phyloP scores from a whole-genome alignment of 30 jellyfish, hydroid and myxozoan species.

The Phacellophora camtschatica region DNA sequence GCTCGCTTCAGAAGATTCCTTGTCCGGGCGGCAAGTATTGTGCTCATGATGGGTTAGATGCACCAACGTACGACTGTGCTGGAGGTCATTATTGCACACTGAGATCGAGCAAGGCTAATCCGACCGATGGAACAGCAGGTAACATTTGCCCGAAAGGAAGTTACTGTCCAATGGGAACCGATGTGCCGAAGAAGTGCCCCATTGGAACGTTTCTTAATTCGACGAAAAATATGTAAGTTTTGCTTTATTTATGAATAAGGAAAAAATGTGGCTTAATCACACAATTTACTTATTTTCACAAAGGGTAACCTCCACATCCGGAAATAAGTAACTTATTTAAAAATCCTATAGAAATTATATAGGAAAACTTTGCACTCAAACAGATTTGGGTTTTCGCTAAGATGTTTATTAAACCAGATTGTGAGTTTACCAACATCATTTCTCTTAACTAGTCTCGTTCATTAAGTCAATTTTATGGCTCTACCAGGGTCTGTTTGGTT shows the following conservation, averaged over 20 bases:
- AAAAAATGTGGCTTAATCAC: not conserved
- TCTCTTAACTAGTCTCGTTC: no score
- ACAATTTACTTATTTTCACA: not conserved
- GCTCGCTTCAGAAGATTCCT: constrained; percentile 66
- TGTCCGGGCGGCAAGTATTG: constrained; percentile 92
- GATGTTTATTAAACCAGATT: no score
- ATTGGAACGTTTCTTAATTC: constrained; percentile 87
- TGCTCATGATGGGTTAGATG: constrained; percentile 73
- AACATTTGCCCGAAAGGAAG: constrained; percentile 88
- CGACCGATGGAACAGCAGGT: constrained; percentile 90
- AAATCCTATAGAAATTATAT: no score
- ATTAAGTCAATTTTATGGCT: no score
- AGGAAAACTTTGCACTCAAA: no score
- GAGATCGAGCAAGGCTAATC: constrained; percentile 76
- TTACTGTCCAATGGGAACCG: constrained; percentile 89
- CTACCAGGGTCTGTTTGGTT: no score
- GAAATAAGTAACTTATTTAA: no score
- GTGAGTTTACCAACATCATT: no score
- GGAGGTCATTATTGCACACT: constrained; percentile 89
- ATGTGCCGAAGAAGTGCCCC: constrained; percentile 79
- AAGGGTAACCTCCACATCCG: no score
- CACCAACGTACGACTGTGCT: constrained; percentile 86
- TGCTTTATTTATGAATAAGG: not conserved
- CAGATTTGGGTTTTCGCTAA: no score
- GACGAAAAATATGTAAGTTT: constrained; percentile 89